Evolutionary conservation across 2,888 invertebrate species (phyloP), one percentile per base, ranked within the genome.

Genomic region (Drosophila prolongata): DNA sequence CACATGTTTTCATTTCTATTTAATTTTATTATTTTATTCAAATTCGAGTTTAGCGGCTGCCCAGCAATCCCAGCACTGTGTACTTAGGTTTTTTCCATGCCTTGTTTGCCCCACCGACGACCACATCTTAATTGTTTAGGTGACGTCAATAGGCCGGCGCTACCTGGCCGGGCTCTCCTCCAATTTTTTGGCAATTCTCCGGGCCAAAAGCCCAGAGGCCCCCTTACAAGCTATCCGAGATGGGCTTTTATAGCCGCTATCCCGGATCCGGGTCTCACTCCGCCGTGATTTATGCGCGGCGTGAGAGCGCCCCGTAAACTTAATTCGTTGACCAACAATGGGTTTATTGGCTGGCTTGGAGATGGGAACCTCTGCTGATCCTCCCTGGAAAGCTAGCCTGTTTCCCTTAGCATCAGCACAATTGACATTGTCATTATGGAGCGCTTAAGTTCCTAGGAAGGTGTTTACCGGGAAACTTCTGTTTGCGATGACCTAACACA

Each of bases 121-220:
- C 75, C 65, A 61, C 42, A 47, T 56, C 42, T 70, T 85, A 71
- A 80, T 76, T 85, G 76, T 75, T 84, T 69, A 75, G 62, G 76
- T 87, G 88, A 87, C 89, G 87, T 87, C 88, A 89, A 87, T 87
- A 74, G 54, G 67, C 38, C 62, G 56, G 57, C 62, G 54, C 62
- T 60, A 60, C 65, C 67, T 79, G 14, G 30, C 43, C 30, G 42
- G 50, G 49, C 13, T 19, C 44, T 37, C 65, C 52, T 38, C 52
- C 66, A 9, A 19, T 34, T 67, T 70, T 78, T 67, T 61, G 62
- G 69, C 54, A 46, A 30, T 35, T 37, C 27, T 42, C 11, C 11
- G 6, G 57, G 30, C 68, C 57, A 46, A 37, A 52, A 53, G 38
- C 64, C 62, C 66, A 60, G 59, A 74, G 80, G 80, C 77, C 74